phyloP scores from a whole-genome alignment of 2,113 vertebrate species.

The Dipodomys spectabilis region DNA sequence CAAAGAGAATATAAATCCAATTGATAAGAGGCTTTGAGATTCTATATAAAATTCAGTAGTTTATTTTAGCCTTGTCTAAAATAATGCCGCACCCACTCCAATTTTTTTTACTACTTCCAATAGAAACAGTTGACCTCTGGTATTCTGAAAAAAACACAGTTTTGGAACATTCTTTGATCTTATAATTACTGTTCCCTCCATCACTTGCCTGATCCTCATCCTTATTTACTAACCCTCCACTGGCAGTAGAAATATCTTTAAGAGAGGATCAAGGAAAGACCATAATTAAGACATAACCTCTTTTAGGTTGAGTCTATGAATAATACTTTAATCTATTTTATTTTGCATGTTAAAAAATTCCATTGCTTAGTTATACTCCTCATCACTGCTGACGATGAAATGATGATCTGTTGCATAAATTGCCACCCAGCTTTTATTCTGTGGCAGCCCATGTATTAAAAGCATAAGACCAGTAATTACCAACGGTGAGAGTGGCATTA shows the following conservation, averaged over 20 bases:
- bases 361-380: not conserved
- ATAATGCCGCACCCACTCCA: no score
- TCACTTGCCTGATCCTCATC: not conserved
- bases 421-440: conserved; percentile 50
- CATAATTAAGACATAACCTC: conserved; percentile 37
- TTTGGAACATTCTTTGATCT: not conserved
- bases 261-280: not conserved
- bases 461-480: conserved; percentile 52
- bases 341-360: conserved; percentile 25
- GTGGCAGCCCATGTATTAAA: conserved; percentile 60
- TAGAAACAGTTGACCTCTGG: not conserved
- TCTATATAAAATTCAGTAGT: not conserved
- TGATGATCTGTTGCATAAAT: conserved; percentile 52
- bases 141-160: not conserved
- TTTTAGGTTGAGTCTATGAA: conserved; percentile 39
- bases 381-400: conserved; percentile 28
- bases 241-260: not conserved
- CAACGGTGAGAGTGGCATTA: conserved; percentile 23
- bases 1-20: conserved; percentile 54
- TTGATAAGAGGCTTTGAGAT: not conserved
- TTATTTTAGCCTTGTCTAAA: not conserved
- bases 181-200: not conserved
- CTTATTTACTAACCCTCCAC: conserved; percentile 17
- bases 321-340: conserved; percentile 56
- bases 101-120: not conserved